Evolutionary conservation across 2,888 invertebrate genomes (phyloP).

Genomic region (Morinoia aosen): DNA sequence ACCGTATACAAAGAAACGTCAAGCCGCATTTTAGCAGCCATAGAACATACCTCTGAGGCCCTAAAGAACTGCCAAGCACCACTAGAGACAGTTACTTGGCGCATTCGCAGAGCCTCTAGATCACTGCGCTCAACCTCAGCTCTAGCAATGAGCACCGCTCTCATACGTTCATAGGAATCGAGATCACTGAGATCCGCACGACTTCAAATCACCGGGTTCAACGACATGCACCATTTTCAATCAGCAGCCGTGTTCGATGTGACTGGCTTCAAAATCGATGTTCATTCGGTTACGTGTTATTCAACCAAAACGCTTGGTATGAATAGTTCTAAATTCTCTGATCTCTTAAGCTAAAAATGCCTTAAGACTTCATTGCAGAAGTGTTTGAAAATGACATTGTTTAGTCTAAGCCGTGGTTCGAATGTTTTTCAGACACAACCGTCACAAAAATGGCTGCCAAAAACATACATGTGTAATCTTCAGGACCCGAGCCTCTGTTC

Average conservation of each 20-base stretch:
- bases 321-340: not conserved
- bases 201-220: not conserved
- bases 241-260: not conserved
- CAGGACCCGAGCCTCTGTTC: not conserved
- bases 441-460: not conserved
- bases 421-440: not conserved
- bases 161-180: not conserved
- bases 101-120: constrained; percentile 43
- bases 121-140: not conserved
- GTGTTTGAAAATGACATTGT: not conserved
- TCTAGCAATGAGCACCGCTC: not conserved
- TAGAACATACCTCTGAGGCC: constrained; percentile 24
- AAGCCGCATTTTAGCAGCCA: constrained; percentile 39
- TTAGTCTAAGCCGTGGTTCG: not conserved
- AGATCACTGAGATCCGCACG: not conserved
- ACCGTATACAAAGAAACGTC: constrained; percentile 42
- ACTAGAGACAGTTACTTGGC: constrained; percentile 33
- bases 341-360: not conserved
- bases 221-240: not conserved
- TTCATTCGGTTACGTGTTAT: not conserved
- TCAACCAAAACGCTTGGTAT: not conserved
- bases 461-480: not conserved
- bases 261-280: not conserved
- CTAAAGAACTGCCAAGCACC: constrained; percentile 45
- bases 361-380: not conserved